phyloP scores from a whole-genome alignment of 2,888 invertebrate species.

The Meganola albula region DNA sequence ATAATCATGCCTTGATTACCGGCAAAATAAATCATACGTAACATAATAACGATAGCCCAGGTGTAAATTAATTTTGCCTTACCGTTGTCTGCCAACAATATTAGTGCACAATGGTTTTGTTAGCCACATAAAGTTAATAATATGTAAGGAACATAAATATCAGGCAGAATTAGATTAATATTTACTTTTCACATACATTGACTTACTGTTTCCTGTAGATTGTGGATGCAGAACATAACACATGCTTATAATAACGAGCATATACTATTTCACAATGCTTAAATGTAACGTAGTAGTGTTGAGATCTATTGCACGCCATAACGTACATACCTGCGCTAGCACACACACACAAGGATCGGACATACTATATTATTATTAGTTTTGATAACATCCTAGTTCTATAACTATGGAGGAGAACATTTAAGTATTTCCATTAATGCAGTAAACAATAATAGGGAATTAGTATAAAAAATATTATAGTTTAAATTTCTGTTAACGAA shows the following conservation, averaged over 20 bases:
- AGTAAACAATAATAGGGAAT: no score
- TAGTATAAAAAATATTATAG: no score
- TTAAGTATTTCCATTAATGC: no score
- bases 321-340: slow-evolving; percentile 38
- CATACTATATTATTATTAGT: slow-evolving; percentile 28
- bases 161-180: slow-evolving; percentile 57
- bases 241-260: slow-evolving; percentile 72
- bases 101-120: slow-evolving; percentile 59
- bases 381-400: no score
- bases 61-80: slow-evolving; percentile 29
- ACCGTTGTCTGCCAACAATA: slow-evolving; percentile 44
- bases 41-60: slow-evolving; percentile 35
- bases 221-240: slow-evolving; percentile 77
- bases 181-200: slow-evolving; percentile 67
- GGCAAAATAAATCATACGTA: slow-evolving; percentile 33
- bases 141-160: slow-evolving; percentile 51
- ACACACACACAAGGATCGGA: slow-evolving; percentile 64
- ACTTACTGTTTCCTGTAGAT: slow-evolving; percentile 88
- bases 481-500: no score
- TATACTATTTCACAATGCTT: slow-evolving; percentile 54
- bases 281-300: slow-evolving; percentile 31
- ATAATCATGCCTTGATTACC: slow-evolving; percentile 34
- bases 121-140: slow-evolving; percentile 73
- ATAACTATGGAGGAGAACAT: no score
- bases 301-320: slow-evolving; percentile 29